Base-by-base conservation (phyloP, 30 jellyfish, hydroid and myxozoan species). In the Pseudorhiza aurosa region DNA sequence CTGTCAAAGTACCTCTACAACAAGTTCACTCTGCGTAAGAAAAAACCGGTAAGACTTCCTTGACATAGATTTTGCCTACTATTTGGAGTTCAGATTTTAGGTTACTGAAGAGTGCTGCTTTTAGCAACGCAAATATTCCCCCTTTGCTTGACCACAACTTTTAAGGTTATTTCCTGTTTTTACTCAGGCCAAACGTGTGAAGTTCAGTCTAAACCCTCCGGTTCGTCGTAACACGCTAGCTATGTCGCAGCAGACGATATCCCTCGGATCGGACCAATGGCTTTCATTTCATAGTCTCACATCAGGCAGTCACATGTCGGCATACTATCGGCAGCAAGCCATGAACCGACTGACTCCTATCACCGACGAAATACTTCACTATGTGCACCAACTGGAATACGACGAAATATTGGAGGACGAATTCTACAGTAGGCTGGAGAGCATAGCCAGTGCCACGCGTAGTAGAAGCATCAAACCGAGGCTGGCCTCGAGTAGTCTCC, bases 381-480 rank as follows among this genome's bases (percentile, higher is more conserved):
- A 70, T 26, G 95, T 83, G 17, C 57, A 70, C 15, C 86, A 68
- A 27, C 43, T 83, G 37, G 95, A 83, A 53, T 73, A 69, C 25
- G 95, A 83, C 26, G 87, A 83, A 28, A n/a, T 60, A 8, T 18
- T 83, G 22, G 95, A 70, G 25, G 95, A 83, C 7, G 95, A 83
- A 42, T 83, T 83, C 46, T 70, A 60, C 69, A 50, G 86, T 58
- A 62, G 55, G 29, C 67, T 83, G 29, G 95, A 83, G 46, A 69
- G 81, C 62, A 14, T 59, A 18, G 82, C 89, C 10, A 62, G 21
- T 2, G 74, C 28, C 11, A 44, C 83, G 10, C 83, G 70, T 10
- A 70, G 68, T 24, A 45, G 25, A 17, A 44, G n/a, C n/a, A n/a
- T n/a, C n/a, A n/a, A n/a, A n/a, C n/a, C n/a, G n/a, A n/a, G n/a